Percentiles rank a stretch among this genome's conserved stretches.
phyloP scores from a whole-genome alignment of 1,140 invertebrate species.

The Helicoverpa armigera region DNA sequence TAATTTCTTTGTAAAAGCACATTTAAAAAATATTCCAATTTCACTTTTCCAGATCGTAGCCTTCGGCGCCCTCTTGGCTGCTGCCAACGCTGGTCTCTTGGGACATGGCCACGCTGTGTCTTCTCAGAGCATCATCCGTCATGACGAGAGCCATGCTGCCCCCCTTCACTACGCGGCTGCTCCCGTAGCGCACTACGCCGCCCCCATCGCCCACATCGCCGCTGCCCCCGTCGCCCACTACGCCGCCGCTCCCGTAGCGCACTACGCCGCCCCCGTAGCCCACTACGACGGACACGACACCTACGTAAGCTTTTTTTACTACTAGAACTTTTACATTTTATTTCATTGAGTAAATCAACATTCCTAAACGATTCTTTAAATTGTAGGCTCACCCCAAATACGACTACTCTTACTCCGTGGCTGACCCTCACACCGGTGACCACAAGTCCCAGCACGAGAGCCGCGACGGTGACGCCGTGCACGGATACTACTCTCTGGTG shows the following conservation, averaged over 20 bases:
- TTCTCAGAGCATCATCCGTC: conserved; percentile 71
- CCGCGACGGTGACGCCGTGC: conserved; percentile 73
- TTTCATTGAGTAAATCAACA: background rate
- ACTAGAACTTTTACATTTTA: too few relatives aligned
- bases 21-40: background rate
- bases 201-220: conserved; percentile 46
- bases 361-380: background rate
- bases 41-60: conserved; percentile 39
- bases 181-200: conserved; percentile 33
- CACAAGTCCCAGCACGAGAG: conserved; percentile 72
- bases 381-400: conserved; percentile 76
- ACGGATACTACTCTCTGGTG: conserved; percentile 71
- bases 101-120: conserved; percentile 68
- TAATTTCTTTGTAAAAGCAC: background rate
- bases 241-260: conserved; percentile 33
- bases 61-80: conserved; percentile 63
- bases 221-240: conserved; percentile 48
- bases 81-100: conserved; percentile 64
- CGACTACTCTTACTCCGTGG: conserved; percentile 85
- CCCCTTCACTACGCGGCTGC: conserved; percentile 50
- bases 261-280: conserved; percentile 37
- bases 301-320: conserved; percentile 41
- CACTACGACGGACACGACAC: conserved; percentile 53
- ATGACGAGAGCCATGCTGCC: conserved; percentile 60
- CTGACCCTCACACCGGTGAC: conserved; percentile 79